Base-by-base conservation (phyloP, 2,888 invertebrate species). In the Napeogenes inachia region DNA sequence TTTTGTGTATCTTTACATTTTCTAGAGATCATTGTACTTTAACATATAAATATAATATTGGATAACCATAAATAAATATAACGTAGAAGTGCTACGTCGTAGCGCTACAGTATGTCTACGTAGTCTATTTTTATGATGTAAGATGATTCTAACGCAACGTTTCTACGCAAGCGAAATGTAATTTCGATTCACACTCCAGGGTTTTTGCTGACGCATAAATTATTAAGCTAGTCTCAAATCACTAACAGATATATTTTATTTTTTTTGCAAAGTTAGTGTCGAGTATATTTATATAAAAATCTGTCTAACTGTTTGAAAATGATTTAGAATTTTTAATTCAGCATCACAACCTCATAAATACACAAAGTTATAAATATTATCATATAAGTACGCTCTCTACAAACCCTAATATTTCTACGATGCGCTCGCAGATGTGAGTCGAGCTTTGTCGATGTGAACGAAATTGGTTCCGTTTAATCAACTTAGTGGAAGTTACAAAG, bases 1-100 rank as follows among this genome's bases (percentile, higher is more conserved):
- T 50, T 30, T 10, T 50, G 21, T 50, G 4, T 21, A 4, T 1
- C 5, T 21, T 21, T 2, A 46, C 13, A 50, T 13, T 50, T 0
- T 12, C 30, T 30, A 30, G n/a, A 50, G 21, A 50, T 50, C 30
- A 30, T 50, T 50, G 2, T 50, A 30, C 8, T 2, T 5, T 30
- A 50, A 13, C 50, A 50, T 10, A 42, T 3, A 42, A 10, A 42
- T 42, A 42, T 10, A 42, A 10, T 12, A 42, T 35, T 35, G 35
- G 35, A 35, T 8, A 6, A 42, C 10, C 8, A 42, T 42, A 12
- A 2, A 42, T 42, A 50, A 30, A 50, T 2, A 30, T 21, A 10
- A 12, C 50, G 62, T 62, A 62, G 62, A 54, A 59, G 55, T 45
- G 47, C 64, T 59, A 57, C 64, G 64, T 13, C 57, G 57, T 59